Evolutionary conservation across 37 sponge, comb jelly and placozoan genomes (phyloP).

Genomic region (Dysidea cf. avara): DNA sequence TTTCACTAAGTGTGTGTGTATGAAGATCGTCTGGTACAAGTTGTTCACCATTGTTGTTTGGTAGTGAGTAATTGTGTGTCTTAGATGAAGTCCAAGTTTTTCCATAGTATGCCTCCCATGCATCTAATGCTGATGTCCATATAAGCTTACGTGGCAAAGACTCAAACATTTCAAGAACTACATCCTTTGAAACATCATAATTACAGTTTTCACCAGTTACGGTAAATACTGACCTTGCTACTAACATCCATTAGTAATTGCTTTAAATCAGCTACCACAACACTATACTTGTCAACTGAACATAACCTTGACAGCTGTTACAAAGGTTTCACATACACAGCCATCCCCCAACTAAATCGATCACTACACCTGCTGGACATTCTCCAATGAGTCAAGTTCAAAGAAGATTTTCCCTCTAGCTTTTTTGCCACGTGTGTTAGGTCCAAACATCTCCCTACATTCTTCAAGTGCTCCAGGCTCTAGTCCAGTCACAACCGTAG

Average conservation of each 20-base stretch:
- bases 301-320: conserved; percentile 20
- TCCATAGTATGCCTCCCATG: too few species aligned
- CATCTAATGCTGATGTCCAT: too few species aligned
- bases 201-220: conserved; percentile 8
- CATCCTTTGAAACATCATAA: too few species aligned
- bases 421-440: not conserved
- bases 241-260: too few species aligned
- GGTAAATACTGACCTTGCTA: too few species aligned
- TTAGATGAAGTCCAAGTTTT: too few species aligned
- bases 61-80: too few species aligned
- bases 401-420: conserved; percentile 27
- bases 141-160: too few species aligned
- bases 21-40: too few species aligned
- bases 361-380: conserved; percentile 6
- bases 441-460: conserved; percentile 33
- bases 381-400: not conserved
- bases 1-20: too few species aligned
- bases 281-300: conserved; percentile 48
- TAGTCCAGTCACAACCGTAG: conserved; percentile 74
- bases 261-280: conserved; percentile 19
- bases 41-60: too few species aligned
- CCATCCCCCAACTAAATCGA: not conserved
- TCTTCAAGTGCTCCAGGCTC: conserved; percentile 66
- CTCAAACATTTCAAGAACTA: too few species aligned
- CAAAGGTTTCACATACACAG: not conserved